A percentile compares a stretch with the other conserved stretches of the same genome.
These are phyloP conservation scores for Lathronympha strigana DNA, from an alignment of 2,888 invertebrate genomes.

Conservation along the genomic window DNA sequence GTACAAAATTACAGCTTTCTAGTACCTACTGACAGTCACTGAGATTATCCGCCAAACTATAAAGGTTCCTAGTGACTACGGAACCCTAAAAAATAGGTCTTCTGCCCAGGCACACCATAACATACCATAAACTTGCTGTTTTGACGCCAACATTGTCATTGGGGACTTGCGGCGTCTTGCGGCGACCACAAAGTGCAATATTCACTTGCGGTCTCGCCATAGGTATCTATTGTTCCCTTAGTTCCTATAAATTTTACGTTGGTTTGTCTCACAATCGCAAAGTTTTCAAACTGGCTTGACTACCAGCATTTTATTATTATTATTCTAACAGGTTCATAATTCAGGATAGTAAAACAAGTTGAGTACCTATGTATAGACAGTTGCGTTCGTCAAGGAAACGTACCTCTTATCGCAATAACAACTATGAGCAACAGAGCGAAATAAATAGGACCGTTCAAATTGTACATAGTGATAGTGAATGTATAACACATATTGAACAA, in stretches of 20 bases:
- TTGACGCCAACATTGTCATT: conserved; percentile 21
- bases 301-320: neutral
- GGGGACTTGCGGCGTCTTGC: conserved; percentile 29
- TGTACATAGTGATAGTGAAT: no score
- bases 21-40: no score
- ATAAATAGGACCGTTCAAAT: no score
- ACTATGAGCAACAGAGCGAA: no score
- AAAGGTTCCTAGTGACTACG: no score
- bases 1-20: no score
- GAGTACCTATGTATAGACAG: neutral
- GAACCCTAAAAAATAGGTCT: no score
- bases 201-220: conserved; percentile 56
- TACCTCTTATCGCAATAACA: no score
- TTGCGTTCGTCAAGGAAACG: neutral
- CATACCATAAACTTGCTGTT: conserved; percentile 28
- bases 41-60: no score
- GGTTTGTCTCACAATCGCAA: conserved; percentile 48
- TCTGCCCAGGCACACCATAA: neutral
- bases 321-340: neutral
- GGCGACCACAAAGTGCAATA: conserved; percentile 58
- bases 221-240: conserved; percentile 58
- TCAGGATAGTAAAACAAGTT: neutral
- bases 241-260: conserved; percentile 47
- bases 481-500: no score
- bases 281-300: conserved; percentile 23